phyloP scores from a whole-genome alignment of 1,140 invertebrate genomes.

The Sycobia sp. region DNA sequence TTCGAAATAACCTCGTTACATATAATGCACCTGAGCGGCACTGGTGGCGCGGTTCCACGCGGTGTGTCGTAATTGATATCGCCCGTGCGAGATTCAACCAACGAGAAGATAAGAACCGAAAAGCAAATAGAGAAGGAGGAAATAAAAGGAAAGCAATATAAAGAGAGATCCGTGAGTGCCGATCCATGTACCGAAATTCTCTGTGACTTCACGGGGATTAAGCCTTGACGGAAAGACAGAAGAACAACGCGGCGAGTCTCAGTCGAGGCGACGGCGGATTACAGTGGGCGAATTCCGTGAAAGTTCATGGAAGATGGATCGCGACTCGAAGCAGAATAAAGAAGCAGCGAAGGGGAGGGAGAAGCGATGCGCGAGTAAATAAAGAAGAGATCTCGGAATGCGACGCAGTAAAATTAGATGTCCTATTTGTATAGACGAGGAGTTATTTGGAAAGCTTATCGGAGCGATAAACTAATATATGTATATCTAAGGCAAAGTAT shows the following conservation, averaged over 20 bases:
- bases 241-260: conserved; percentile 10
- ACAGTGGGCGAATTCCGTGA: conserved; percentile 19
- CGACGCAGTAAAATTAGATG: no score
- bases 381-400: no score
- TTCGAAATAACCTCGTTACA: no score
- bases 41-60: no score
- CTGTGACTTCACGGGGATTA: conserved; percentile 23
- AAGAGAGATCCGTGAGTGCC: conserved; percentile 22
- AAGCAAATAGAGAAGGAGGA: background rate
- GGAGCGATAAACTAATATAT: no score
- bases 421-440: no score
- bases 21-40: no score
- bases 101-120: background rate
- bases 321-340: conserved; percentile 1
- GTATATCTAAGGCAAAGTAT: no score
- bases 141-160: conserved; percentile 1
- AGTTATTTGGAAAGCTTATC: no score
- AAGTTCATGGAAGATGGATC: conserved; percentile 30
- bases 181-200: conserved; percentile 33
- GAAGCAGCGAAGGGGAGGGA: background rate
- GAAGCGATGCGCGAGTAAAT: background rate
- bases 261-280: conserved; percentile 24
- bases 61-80: conserved; percentile 8
- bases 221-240: conserved; percentile 6
- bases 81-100: background rate